phyloP scores from a whole-genome alignment of 2,113 vertebrate genomes.

The Bostrychus sinensis region DNA sequence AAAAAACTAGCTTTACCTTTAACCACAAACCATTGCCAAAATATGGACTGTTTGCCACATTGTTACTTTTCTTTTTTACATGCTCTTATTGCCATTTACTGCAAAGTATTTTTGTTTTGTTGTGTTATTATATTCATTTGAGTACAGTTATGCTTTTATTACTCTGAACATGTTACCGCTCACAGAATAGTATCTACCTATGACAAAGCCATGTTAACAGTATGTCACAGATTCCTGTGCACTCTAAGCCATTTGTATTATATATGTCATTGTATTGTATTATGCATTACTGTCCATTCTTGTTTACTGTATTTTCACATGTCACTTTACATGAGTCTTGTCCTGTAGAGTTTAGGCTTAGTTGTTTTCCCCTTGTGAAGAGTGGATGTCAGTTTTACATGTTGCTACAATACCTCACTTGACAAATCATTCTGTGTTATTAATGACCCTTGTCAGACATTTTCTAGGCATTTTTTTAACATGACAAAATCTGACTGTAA shows the following conservation, averaged over 20 bases:
- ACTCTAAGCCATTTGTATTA: constrained; percentile 71
- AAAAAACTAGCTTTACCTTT: constrained; percentile 39
- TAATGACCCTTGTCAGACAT: constrained; percentile 61
- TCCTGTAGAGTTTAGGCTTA: constrained; percentile 29
- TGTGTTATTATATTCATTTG: neutral
- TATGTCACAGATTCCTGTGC: constrained; percentile 62
- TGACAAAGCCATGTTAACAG: constrained; percentile 66
- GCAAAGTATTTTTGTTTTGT: constrained; percentile 7
- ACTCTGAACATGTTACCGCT: constrained; percentile 37
- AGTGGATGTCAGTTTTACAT: constrained; percentile 46
- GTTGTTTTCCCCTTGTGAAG: constrained; percentile 43
- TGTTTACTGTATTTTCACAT: constrained; percentile 49
- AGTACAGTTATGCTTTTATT: constrained; percentile 38
- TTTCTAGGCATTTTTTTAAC: constrained; percentile 72
- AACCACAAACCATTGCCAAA: constrained; percentile 63
- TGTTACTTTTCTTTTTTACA: neutral
- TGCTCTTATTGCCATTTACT: constrained; percentile 1
- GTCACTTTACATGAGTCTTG: constrained; percentile 60
- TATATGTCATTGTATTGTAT: constrained; percentile 58
- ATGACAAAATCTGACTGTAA: constrained; percentile 57
- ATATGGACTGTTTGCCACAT: constrained; percentile 28
- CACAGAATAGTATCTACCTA: constrained; percentile 53
- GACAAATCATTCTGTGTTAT: constrained; percentile 58
- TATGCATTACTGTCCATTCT: constrained; percentile 56
- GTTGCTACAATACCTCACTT: constrained; percentile 66